A percentile compares a stretch with the other conserved stretches of the same genome.
Evolutionary conservation across 2,797 vertebrate species (phyloP).

Genomic region (Micromesistius poutassou): DNA sequence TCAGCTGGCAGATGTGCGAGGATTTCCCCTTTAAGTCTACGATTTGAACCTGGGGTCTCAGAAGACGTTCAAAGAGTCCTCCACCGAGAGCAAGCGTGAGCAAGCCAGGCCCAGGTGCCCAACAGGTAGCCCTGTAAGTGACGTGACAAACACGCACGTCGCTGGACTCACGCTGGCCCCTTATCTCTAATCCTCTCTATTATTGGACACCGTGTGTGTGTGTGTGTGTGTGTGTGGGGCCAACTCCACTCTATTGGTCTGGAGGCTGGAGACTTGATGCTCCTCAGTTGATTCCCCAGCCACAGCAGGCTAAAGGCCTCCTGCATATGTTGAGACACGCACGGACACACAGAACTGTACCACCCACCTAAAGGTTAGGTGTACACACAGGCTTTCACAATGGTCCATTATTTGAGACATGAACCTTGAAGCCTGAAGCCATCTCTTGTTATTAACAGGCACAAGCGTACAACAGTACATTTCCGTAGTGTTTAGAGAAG

Average conservation of each 20-base stretch:
- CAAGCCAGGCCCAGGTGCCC: slow-evolving; percentile 22
- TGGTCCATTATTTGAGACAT: too few species aligned
- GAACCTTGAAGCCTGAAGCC: too few species aligned
- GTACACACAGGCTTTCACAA: not conserved
- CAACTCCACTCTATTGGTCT: slow-evolving; percentile 34
- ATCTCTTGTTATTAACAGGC: too few species aligned
- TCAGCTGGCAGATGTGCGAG: not conserved
- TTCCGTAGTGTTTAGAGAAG: too few species aligned
- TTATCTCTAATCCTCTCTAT: slow-evolving; percentile 78
- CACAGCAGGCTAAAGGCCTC: not conserved
- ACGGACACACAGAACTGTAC: not conserved
- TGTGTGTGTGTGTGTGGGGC: slow-evolving; percentile 27
- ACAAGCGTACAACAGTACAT: too few species aligned
- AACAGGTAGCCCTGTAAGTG: slow-evolving; percentile 56
- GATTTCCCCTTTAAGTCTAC: not conserved
- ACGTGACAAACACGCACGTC: slow-evolving; percentile 61
- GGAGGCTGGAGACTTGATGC: slow-evolving; percentile 34
- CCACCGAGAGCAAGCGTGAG: slow-evolving; percentile 7
- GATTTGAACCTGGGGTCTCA: not conserved
- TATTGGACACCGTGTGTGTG: slow-evolving; percentile 55
- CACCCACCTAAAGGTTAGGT: not conserved
- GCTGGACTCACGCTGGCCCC: slow-evolving; percentile 54
- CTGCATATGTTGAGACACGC: not conserved
- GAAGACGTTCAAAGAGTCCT: not conserved
- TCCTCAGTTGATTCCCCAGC: slow-evolving; percentile 29